A percentile compares a stretch with the other conserved stretches of the same genome.
phyloP scores from a whole-genome alignment of 2,113 vertebrate genomes.

The Phylloscopus trochiloides region DNA sequence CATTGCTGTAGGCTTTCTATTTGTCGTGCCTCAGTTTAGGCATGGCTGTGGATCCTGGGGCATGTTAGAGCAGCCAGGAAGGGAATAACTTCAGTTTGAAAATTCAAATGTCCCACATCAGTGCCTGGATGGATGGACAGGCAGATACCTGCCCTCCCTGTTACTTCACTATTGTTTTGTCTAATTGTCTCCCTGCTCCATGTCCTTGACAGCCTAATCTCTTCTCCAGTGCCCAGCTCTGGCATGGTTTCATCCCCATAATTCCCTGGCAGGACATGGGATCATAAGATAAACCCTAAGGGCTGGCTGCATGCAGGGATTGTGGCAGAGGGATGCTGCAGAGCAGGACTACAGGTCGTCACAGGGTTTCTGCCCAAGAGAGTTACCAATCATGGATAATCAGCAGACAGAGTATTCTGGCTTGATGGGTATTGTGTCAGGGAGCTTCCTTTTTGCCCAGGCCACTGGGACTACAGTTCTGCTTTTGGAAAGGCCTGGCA shows the following conservation, averaged over 20 bases:
- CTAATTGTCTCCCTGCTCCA: not conserved
- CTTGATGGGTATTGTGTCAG: too few species aligned
- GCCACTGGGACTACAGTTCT: not conserved
- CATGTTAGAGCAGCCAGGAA: not conserved
- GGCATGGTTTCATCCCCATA: not conserved
- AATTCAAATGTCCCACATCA: not conserved
- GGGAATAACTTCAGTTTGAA: not conserved
- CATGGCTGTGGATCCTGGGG: not conserved
- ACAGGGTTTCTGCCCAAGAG: not conserved
- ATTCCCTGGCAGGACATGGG: not conserved
- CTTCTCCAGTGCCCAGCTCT: not conserved
- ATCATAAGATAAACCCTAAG: not conserved
- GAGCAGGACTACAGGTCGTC: not conserved
- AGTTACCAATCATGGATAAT: not conserved
- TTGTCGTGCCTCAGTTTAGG: not conserved
- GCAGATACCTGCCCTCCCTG: not conserved
- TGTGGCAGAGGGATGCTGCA: not conserved
- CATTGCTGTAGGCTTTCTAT: not conserved
- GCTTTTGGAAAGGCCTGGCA: not conserved
- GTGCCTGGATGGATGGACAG: not conserved
- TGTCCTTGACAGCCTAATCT: not conserved
- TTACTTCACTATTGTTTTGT: not conserved
- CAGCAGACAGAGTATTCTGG: not conserved
- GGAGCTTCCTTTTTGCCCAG: not conserved
- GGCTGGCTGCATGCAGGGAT: not conserved